Evolutionary conservation across 2,113 vertebrate species (phyloP), one percentile per base, ranked within the genome.

Genomic region (Phalacrocorax aristotelis): DNA sequence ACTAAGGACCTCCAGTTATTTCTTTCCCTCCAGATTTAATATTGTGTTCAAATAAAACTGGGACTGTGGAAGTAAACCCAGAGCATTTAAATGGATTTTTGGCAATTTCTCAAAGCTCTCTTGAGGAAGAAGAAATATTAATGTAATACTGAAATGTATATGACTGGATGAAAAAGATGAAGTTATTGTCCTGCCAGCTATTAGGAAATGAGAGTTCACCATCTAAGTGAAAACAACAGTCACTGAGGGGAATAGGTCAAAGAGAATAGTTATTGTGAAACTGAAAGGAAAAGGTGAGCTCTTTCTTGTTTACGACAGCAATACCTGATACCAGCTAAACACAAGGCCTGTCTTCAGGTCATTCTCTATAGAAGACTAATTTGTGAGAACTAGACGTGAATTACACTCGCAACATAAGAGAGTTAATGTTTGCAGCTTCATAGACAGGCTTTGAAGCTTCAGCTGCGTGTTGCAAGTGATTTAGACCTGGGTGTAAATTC

Each of bases 201-300:
- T 75, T 81, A 87, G 61, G 44, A 97, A 96, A 71, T 81, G 38
- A 70, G 86, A 92, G 69, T 83, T 96, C 71, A 85, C 36, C 57
- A 54, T 58, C 65, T 65, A 82, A 78, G 74, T 40, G 57, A 83
- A 96, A 97, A 92, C 66, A 76, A 79, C 58, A 86, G 38, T 65
- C 69, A 96, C 22, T 88, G 88, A 94, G 77, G 27, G 60, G 79
- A 77, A 44, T 36, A 92, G 84, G 89, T 90, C 62, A 89, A 30
- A 51, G 55, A 89, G 84, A 95, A 72, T 30, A 78, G 34, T 70
- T 83, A 40, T 2, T 36, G n/a, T 76, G 62, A 54, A 72, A 57
- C 27, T 78, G 70, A 36, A 44, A 57, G 23, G 68, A 44, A 49
- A 65, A 92, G 92, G 75, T 42, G 52, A 94, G 65, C 51, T 83